Conservation (phyloP, 2,888 invertebrate species). For the Patella caerulea region DNA sequence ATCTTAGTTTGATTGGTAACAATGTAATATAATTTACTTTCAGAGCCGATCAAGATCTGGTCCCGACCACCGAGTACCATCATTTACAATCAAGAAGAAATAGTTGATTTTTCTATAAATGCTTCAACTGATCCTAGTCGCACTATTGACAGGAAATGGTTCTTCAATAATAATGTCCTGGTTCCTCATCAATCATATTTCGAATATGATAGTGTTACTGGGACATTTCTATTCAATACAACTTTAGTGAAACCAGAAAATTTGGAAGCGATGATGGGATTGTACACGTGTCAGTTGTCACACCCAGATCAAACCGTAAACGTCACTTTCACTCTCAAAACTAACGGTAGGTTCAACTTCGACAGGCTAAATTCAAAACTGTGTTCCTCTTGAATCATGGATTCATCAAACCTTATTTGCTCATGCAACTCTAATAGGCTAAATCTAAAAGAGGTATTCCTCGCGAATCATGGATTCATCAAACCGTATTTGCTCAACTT, state of each 20-base stretch:
- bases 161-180: neutral
- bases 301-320: neutral
- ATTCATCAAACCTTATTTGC: too few species aligned
- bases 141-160: neutral
- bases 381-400: too few species aligned
- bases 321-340: neutral
- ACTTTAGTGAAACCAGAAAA: neutral
- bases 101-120: neutral
- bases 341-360: too few species aligned
- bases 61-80: neutral
- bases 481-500: too few species aligned
- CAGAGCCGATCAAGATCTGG: neutral
- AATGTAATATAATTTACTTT: neutral
- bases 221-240: neutral
- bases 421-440: too few species aligned
- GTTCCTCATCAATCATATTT: neutral
- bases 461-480: too few species aligned
- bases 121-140: neutral
- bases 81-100: neutral
- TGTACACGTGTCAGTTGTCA: neutral
- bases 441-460: too few species aligned
- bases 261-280: neutral
- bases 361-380: too few species aligned
- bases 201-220: neutral
- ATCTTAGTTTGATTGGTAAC: too few species aligned